phyloP scores from a whole-genome alignment of 2,113 vertebrate species.

The Myrmecophaga tridactyla region DNA sequence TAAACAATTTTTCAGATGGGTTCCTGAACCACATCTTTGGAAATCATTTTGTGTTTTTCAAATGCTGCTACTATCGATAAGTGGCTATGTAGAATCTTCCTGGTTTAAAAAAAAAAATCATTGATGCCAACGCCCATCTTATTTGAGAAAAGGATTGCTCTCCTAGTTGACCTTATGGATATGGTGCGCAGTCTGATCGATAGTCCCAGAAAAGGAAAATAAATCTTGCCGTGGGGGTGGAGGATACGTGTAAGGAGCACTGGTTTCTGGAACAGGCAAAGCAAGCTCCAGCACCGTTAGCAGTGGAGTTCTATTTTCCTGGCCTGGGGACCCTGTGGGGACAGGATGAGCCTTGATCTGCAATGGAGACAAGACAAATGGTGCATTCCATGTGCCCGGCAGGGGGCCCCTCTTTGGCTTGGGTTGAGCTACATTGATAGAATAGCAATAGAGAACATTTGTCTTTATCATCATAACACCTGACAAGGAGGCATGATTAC shows the following conservation, averaged over 20 bases:
- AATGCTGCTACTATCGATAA: slow-evolving; percentile 56
- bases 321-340: slow-evolving; percentile 42
- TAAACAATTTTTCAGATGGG: slow-evolving; percentile 72
- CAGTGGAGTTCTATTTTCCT: not conserved
- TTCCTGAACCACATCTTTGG: slow-evolving; percentile 73
- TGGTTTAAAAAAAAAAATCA: slow-evolving; percentile 60
- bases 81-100: slow-evolving; percentile 19
- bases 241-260: accelerated
- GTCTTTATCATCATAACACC: slow-evolving; percentile 84
- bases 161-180: slow-evolving; percentile 32
- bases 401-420: slow-evolving; percentile 75
- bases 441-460: slow-evolving; percentile 81
- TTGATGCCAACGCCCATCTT: not conserved
- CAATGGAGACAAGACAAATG: slow-evolving; percentile 80
- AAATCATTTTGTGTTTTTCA: slow-evolving; percentile 65
- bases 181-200: slow-evolving; percentile 24
- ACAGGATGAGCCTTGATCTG: slow-evolving; percentile 58
- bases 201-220: slow-evolving; percentile 41
- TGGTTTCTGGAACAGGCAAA: not conserved
- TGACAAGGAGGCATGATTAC: slow-evolving; percentile 86
- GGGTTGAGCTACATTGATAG: slow-evolving; percentile 80
- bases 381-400: slow-evolving; percentile 68
- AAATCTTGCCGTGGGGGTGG: not conserved
- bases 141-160: not conserved
- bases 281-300: slow-evolving; percentile 31